Evolutionary conservation across 2,113 vertebrate species (phyloP).

Genomic region (Daubentonia madagascariensis): DNA sequence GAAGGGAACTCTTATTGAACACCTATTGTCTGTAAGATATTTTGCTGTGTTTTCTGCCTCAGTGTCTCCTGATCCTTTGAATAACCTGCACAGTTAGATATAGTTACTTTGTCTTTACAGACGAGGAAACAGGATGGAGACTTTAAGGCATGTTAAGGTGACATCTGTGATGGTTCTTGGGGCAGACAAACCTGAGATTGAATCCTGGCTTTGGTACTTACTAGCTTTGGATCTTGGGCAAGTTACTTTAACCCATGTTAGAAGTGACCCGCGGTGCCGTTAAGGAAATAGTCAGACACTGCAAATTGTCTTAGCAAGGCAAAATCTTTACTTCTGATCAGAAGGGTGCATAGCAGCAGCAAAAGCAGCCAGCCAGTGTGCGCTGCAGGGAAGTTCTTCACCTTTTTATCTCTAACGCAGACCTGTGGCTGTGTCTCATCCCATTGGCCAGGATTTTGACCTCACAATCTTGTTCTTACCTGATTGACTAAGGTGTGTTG

Average conservation of each 20-base stretch:
- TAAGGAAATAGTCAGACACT: no score
- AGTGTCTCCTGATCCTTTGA: not conserved
- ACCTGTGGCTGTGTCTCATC: no score
- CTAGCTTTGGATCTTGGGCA: not conserved
- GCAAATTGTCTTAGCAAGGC: no score
- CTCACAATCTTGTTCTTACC: no score
- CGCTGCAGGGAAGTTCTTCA: no score
- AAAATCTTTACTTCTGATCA: no score
- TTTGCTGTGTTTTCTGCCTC: not conserved
- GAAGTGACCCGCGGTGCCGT: no score
- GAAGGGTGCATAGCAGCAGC: no score
- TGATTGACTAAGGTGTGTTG: no score
- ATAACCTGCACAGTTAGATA: not conserved
- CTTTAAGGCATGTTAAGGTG: not conserved
- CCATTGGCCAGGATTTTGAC: no score
- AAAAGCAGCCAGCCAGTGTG: no score
- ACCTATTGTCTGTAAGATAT: not conserved
- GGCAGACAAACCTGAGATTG: not conserved
- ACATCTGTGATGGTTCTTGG: not conserved
- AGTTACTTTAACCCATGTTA: not conserved
- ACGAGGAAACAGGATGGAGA: not conserved
- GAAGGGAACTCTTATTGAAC: not conserved
- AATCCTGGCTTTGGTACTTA: not conserved
- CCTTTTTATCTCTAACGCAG: no score
- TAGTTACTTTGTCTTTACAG: not conserved